Percentiles rank a stretch among this genome's conserved stretches.
Conservation (phyloP, 2,888 invertebrate genomes). For the Andrena bucephala region DNA sequence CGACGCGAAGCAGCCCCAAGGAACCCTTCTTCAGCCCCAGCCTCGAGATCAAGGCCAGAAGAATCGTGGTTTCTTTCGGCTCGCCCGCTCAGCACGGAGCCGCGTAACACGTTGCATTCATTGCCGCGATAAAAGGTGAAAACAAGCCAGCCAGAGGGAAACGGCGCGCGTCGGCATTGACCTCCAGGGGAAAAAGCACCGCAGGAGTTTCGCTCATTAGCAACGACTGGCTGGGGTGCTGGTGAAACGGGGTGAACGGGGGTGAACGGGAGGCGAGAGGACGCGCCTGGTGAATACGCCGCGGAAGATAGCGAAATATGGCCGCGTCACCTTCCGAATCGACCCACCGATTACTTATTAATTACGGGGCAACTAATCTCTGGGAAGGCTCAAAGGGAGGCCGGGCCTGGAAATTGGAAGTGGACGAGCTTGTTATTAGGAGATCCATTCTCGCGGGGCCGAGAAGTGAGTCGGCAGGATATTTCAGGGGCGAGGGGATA, state of each 20-base stretch:
- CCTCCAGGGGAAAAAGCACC: constrained; percentile 48
- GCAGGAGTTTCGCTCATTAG: constrained; percentile 67
- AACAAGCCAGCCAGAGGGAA: constrained; percentile 30
- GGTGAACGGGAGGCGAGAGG: background rate
- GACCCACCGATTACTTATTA: constrained; percentile 58
- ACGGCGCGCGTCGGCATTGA: constrained; percentile 24
- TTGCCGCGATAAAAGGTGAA: constrained; percentile 62
- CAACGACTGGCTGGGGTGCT: constrained; percentile 14
- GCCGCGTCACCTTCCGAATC: constrained; percentile 42
- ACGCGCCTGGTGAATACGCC: constrained; percentile 9
- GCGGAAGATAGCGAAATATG: constrained; percentile 8
- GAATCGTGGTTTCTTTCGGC: constrained; percentile 21
- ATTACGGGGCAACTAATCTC: constrained; percentile 55
- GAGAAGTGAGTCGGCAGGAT: constrained; percentile 54
- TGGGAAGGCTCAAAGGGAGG: constrained; percentile 36
- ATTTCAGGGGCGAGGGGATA: constrained; percentile 37
- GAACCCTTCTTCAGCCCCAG: constrained; percentile 26
- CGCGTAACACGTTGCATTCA: constrained; percentile 64
- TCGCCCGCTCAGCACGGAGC: constrained; percentile 2
- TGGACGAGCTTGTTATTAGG: constrained; percentile 53
- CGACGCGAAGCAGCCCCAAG: background rate
- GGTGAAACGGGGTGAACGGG: background rate
- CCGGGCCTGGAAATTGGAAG: constrained; percentile 45
- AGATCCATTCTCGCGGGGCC: constrained; percentile 48
- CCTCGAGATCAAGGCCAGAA: constrained; percentile 21